Percentiles rank a stretch among this genome's conserved stretches.
Conservation (phyloP, 2,888 invertebrate genomes). For the Pyralis farinalis region DNA sequence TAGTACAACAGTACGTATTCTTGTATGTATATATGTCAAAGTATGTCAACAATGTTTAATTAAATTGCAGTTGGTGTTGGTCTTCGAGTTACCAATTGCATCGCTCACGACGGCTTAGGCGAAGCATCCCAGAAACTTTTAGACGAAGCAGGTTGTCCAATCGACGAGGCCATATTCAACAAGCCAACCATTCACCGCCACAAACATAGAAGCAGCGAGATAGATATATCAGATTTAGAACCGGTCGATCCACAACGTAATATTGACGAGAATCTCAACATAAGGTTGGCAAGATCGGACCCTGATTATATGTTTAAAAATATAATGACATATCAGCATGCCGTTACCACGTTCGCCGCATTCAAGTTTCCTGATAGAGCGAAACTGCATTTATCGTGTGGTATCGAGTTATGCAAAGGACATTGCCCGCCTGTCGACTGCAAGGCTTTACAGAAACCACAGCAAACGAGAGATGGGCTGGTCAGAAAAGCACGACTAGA, state of each 20-base stretch:
- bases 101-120: conserved; percentile 89
- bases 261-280: conserved; percentile 43
- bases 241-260: conserved; percentile 52
- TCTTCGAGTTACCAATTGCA: conserved; percentile 87
- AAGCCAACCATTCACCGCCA: conserved; percentile 70
- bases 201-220: conserved; percentile 54
- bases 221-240: conserved; percentile 59
- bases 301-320: conserved; percentile 64
- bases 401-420: conserved; percentile 87
- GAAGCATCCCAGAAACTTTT: conserved; percentile 87
- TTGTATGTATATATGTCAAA: too few species aligned
- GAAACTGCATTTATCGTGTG: conserved; percentile 88
- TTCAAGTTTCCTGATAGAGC: conserved; percentile 92
- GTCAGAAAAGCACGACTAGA: conserved; percentile 68
- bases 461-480: conserved; percentile 67
- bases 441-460: conserved; percentile 61
- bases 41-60: not conserved
- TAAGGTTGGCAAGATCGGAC: conserved; percentile 50
- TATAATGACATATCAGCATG: conserved; percentile 76
- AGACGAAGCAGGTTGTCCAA: conserved; percentile 87
- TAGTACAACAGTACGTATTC: too few species aligned
- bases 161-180: conserved; percentile 84
- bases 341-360: conserved; percentile 86
- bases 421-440: conserved; percentile 84
- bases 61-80: conserved; percentile 83